Evolutionary conservation across 2,888 invertebrate genomes (phyloP), one percentile per base, ranked within the genome.

Genomic region (Agrochola lota): DNA sequence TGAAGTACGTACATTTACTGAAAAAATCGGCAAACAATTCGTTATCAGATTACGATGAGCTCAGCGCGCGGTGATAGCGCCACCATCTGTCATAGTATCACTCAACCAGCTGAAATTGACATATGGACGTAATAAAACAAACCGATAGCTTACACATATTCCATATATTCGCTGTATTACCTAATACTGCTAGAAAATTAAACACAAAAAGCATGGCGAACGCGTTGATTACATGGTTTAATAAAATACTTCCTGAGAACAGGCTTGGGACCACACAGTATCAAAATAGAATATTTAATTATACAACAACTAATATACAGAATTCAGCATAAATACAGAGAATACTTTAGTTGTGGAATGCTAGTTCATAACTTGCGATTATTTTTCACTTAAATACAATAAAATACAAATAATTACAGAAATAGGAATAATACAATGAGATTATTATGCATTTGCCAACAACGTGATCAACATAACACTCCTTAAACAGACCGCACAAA

Each of bases 161-260:
- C 86, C 87, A 90, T 90, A 92, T 92, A 93, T 94, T 94, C 91
- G 92, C 92, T 91, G 92, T 91, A 88, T 90, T 85, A 88, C 82
- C 78, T 91, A 92, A 91, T 90, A 92, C 89, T 91, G 90, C 91
- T 90, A 90, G 84, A 85, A 20, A 92, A 92, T 86, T 90, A 92
- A 92, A 91, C 78, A 90, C 86, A 84, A 88, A 87, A 93, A 93
- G 93, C 94, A 91, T 92, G 91, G 92, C 91, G 35, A 92, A 90
- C 83, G 84, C 77, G 60, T 85, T 83, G 85, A 90, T 90, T 87
- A 90, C 85, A 88, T 85, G 74, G 77, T 84, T 83, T 72, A 79
- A 63, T 57, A 70, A 85, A 88, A 87, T 80, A 81, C 67, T 78
- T 73, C 71, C 68, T 83, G 74, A 55, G 60, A 35, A 77, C 71